These are phyloP conservation scores for Ophion obscuratus DNA, from an alignment of 2,888 invertebrate species.

Conservation along the genomic window DNA sequence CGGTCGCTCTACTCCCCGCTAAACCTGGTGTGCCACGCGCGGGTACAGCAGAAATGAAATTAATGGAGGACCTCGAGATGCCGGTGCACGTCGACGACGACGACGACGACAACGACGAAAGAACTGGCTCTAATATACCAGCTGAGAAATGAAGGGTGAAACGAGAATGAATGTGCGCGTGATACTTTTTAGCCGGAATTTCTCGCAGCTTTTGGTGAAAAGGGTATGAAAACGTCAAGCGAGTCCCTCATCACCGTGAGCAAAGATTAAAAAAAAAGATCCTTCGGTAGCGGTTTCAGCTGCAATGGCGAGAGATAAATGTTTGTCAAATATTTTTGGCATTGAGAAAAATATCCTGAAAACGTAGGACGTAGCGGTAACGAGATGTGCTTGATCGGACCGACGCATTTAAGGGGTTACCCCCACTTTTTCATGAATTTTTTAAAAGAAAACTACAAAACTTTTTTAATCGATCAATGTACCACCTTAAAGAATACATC, in stretches of 20 bases:
- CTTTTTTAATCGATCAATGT: no score
- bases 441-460: no score
- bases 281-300: no score
- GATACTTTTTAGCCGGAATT: slow-evolving; percentile 26
- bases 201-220: background rate
- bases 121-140: slow-evolving; percentile 20
- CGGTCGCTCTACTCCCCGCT: slow-evolving; percentile 8
- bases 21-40: slow-evolving; percentile 6
- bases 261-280: background rate
- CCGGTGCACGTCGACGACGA: background rate
- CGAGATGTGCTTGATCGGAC: no score
- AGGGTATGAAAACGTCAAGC: slow-evolving; percentile 6
- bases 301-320: no score
- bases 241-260: background rate
- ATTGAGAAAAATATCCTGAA: no score
- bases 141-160: slow-evolving; percentile 36
- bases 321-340: no score
- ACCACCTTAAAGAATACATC: no score
- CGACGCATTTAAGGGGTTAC: no score
- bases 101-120: slow-evolving; percentile 18
- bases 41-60: slow-evolving; percentile 25
- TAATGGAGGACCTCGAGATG: slow-evolving; percentile 32
- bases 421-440: no score
- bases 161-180: slow-evolving; percentile 15
- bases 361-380: no score